phyloP scores from a whole-genome alignment of 1,140 invertebrate genomes.

The Drosophila tristis region DNA sequence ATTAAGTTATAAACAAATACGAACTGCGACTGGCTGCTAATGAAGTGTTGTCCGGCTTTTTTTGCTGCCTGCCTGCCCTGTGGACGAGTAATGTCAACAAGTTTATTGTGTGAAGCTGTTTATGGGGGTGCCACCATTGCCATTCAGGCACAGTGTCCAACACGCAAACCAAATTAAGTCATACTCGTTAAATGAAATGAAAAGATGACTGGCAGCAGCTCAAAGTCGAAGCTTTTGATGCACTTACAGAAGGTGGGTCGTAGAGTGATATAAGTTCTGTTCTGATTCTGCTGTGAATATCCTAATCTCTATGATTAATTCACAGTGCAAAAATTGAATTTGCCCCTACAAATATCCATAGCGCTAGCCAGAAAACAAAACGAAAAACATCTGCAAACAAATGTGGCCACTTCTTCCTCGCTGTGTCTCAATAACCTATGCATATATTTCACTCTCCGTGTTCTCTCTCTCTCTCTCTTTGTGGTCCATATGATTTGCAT shows the following conservation, averaged over 20 bases:
- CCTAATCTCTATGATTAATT: no score
- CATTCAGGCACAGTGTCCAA: conserved; percentile 3
- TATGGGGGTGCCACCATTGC: conserved; percentile 36
- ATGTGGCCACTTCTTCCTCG: conserved; percentile 8
- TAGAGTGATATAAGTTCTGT: no score
- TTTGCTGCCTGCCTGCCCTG: not conserved
- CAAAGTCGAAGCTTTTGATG: no score
- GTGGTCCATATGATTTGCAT: conserved; percentile 67
- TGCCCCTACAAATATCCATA: not conserved
- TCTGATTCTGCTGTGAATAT: no score
- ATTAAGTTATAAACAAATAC: conserved; percentile 82
- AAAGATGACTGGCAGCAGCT: no score
- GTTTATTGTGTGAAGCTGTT: conserved; percentile 81
- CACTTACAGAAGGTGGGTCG: no score
- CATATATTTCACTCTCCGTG: no score
- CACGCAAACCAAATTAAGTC: conserved; percentile 78
- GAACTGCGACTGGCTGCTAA: conserved; percentile 68
- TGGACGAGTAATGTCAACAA: conserved; percentile 66
- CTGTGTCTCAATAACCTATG: no score
- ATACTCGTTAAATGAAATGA: conserved; percentile 51
- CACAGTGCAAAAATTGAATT: no score
- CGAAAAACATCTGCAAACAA: conserved; percentile 34
- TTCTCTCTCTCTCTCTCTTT: not conserved
- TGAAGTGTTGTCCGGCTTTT: conserved; percentile 72
- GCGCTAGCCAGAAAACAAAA: conserved; percentile 21